Evolutionary conservation across 2,888 invertebrate genomes (phyloP).

Genomic region (Dioctria rufipes): DNA sequence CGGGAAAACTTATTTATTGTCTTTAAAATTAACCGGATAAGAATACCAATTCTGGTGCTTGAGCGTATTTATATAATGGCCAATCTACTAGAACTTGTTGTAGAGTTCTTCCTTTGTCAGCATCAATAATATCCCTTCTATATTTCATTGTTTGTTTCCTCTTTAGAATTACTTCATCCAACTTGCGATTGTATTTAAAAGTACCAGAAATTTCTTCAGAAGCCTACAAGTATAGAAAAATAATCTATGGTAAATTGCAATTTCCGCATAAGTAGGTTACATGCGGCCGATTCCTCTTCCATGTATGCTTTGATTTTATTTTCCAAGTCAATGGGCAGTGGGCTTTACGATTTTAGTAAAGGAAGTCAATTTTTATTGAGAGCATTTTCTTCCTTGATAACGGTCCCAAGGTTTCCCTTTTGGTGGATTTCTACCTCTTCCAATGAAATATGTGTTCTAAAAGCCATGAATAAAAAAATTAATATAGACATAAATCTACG

Average conservation of each 20-base stretch:
- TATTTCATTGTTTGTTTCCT: neutral
- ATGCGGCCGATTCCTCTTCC: neutral
- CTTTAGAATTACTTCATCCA: neutral
- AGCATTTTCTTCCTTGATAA: slow-evolving; percentile 16
- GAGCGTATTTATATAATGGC: slow-evolving; percentile 5
- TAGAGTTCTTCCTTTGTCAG: neutral
- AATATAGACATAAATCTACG: too few relatives aligned
- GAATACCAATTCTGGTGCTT: neutral
- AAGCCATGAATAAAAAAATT: neutral
- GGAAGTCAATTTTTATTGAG: neutral
- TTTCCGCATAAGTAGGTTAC: too few relatives aligned
- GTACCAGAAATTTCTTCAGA: too few relatives aligned
- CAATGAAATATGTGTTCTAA: slow-evolving; percentile 30
- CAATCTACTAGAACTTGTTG: neutral
- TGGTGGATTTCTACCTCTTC: slow-evolving; percentile 5
- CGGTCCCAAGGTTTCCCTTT: slow-evolving; percentile 13
- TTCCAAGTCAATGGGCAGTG: too few relatives aligned
- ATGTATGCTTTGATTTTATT: neutral
- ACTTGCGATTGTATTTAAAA: too few relatives aligned
- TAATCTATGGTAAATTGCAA: too few relatives aligned
- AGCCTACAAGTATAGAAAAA: too few relatives aligned
- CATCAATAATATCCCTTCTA: neutral
- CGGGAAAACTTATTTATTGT: too few relatives aligned
- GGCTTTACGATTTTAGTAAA: neutral
- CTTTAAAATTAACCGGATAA: neutral